phyloP scores from a whole-genome alignment of 2,113 vertebrate genomes.

The Phasianus colchicus region DNA sequence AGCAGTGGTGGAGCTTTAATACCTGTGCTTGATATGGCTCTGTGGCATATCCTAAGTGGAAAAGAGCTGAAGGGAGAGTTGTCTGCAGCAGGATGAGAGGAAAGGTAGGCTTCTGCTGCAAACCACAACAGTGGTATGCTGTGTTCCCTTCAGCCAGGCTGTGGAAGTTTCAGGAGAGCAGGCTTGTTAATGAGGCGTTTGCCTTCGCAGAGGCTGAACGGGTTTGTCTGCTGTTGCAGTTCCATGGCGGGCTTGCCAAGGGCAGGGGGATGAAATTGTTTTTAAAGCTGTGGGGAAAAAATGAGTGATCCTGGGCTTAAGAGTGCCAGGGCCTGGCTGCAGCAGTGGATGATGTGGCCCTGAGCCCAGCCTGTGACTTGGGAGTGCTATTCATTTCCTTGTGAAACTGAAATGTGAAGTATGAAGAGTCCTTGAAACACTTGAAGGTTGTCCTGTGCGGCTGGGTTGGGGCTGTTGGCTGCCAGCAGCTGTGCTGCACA shows the following conservation, averaged over 20 bases:
- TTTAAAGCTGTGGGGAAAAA: background rate
- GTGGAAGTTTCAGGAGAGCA: background rate
- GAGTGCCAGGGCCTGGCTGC: background rate
- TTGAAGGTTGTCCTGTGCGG: rapidly evolving
- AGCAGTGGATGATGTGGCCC: rapidly evolving
- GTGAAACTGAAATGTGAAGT: background rate
- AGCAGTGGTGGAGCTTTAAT: rapidly evolving
- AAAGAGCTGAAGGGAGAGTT: background rate
- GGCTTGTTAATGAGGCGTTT: rapidly evolving
- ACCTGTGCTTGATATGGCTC: rapidly evolving
- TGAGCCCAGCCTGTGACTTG: background rate
- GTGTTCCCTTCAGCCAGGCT: rapidly evolving
- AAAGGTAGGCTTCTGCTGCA: background rate
- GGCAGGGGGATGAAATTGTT: background rate
- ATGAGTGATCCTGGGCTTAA: background rate
- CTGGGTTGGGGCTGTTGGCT: background rate
- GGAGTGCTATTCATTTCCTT: background rate
- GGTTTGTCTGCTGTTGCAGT: rapidly evolving
- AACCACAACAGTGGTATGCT: rapidly evolving
- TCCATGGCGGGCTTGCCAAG: background rate
- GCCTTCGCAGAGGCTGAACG: rapidly evolving
- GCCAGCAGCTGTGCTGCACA: rapidly evolving
- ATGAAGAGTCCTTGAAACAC: rapidly evolving
- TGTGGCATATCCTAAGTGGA: rapidly evolving
- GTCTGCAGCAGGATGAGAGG: rapidly evolving